Conservation (phyloP, 2,797 vertebrate genomes). For the Taenioides sp. region DNA sequence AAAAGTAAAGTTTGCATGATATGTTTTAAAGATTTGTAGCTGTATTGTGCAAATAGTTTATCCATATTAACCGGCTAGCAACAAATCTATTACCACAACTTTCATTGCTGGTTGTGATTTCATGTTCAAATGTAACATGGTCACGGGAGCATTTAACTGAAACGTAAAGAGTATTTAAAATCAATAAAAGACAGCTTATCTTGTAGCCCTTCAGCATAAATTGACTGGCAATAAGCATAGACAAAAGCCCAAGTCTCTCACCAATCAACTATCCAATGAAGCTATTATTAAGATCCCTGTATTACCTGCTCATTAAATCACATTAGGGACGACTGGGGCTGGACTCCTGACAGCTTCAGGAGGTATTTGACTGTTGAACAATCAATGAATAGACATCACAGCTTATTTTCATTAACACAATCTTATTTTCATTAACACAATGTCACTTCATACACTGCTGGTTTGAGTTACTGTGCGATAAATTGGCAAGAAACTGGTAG, state of each 20-base stretch:
- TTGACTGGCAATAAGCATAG: slow-evolving; percentile 1
- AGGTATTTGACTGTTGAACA: not conserved
- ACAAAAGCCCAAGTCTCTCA: slow-evolving; percentile 1
- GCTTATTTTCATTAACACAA: not conserved
- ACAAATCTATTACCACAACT: not conserved
- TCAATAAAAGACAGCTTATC: slow-evolving; percentile 4
- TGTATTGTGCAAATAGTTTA: not conserved
- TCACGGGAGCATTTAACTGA: slow-evolving; percentile 9
- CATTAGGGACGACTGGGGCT: not conserved
- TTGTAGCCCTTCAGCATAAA: slow-evolving; percentile 12
- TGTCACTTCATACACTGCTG: not conserved
- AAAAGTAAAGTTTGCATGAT: too few species aligned
- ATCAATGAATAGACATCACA: not conserved
- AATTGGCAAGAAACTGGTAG: not conserved
- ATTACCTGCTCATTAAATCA: slow-evolving; percentile 9
- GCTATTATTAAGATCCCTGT: slow-evolving; percentile 6
- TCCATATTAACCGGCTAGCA: too few species aligned
- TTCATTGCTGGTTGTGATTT: not conserved
- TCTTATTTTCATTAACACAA: not conserved
- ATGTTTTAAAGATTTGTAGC: too few species aligned
- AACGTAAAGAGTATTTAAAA: slow-evolving; percentile 9
- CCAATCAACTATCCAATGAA: slow-evolving; percentile 9
- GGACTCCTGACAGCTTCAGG: not conserved
- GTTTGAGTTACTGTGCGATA: not conserved
- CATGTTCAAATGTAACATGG: not conserved